Conservation (phyloP, 2,113 vertebrate species). For the Misgurnus mizolepis region DNA sequence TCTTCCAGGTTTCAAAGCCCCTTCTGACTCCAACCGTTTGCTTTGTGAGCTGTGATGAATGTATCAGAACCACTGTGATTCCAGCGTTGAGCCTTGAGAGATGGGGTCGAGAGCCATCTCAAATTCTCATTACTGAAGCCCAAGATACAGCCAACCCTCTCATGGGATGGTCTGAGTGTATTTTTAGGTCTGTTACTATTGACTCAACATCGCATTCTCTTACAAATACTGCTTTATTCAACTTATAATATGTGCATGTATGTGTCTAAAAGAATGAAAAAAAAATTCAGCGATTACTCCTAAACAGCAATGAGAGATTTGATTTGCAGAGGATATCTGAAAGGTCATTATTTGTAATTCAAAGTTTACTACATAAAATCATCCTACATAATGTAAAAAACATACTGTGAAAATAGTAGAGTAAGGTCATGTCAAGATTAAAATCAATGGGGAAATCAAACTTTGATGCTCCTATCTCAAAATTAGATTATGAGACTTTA, state of each 20-base stretch:
- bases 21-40: constrained; percentile 62
- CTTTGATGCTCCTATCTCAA: too few relatives aligned
- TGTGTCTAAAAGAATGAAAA: too few relatives aligned
- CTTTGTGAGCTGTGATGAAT: constrained; percentile 77
- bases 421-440: too few relatives aligned
- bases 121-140: constrained; percentile 77
- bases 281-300: too few relatives aligned
- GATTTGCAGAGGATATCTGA: too few relatives aligned
- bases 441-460: too few relatives aligned
- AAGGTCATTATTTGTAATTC: too few relatives aligned
- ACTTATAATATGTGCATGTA: background rate
- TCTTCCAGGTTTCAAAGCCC: constrained; percentile 63
- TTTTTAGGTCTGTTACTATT: constrained; percentile 74
- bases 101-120: constrained; percentile 67
- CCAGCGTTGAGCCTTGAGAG: constrained; percentile 67
- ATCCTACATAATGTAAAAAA: too few relatives aligned
- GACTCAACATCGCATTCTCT: constrained; percentile 59
- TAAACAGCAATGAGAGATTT: too few relatives aligned
- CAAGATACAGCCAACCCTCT: constrained; percentile 60
- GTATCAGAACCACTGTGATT: constrained; percentile 67
- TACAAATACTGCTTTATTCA: background rate
- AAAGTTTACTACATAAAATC: too few relatives aligned
- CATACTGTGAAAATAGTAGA: too few relatives aligned
- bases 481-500: too few relatives aligned
- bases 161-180: constrained; percentile 72